Conservation (phyloP, 2,888 invertebrate genomes). For the Andrena praecox region DNA sequence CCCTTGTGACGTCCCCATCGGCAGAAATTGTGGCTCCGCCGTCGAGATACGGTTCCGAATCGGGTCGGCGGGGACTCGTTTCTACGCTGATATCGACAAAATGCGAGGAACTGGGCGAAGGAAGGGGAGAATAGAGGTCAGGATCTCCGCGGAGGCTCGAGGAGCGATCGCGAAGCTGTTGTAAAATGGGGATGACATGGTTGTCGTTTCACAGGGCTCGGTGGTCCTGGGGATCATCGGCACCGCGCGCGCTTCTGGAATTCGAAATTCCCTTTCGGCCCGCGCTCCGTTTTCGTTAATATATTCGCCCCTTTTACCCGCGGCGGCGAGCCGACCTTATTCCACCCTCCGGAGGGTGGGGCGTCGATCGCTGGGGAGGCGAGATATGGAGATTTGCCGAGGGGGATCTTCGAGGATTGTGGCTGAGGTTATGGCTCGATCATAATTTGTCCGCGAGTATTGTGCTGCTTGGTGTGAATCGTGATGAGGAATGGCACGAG, state of each 20-base stretch:
- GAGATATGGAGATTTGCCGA: too few relatives aligned
- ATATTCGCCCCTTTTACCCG: too few relatives aligned
- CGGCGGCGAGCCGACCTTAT: too few relatives aligned
- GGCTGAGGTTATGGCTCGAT: too few relatives aligned
- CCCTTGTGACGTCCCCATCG: conserved; percentile 23
- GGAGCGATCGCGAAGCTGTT: conserved; percentile 35
- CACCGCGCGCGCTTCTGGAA: not conserved
- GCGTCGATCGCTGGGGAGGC: too few relatives aligned
- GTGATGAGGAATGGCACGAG: too few relatives aligned
- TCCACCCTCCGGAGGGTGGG: too few relatives aligned
- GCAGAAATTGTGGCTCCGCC: conserved; percentile 66
- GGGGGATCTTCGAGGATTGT: too few relatives aligned
- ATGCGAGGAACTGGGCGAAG: not conserved
- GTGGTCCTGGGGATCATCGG: conserved; percentile 7
- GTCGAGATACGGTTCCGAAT: conserved; percentile 64
- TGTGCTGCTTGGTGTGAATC: too few relatives aligned
- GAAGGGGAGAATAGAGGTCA: conserved; percentile 23
- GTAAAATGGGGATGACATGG: conserved; percentile 31
- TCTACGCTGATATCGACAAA: conserved; percentile 26
- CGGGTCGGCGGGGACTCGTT: conserved; percentile 60
- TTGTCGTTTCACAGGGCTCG: conserved; percentile 14
- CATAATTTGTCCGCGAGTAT: too few relatives aligned
- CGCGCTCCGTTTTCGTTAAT: not conserved
- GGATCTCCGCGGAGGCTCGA: conserved; percentile 20
- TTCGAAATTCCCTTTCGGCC: not conserved